Conservation (phyloP, 2,797 vertebrate species). For the Danio aesculapii region DNA sequence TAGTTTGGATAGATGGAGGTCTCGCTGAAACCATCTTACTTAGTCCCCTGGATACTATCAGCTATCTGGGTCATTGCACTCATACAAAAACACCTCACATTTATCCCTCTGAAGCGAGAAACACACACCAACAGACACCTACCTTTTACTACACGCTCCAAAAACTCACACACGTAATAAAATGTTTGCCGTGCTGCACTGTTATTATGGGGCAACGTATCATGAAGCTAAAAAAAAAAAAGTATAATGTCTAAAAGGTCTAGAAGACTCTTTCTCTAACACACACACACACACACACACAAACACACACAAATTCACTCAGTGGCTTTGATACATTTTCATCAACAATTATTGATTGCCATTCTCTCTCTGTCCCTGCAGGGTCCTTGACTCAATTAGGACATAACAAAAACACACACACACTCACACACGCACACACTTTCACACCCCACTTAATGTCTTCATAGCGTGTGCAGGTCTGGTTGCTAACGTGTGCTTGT, state of each 20-base stretch:
- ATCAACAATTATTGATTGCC: constrained; percentile 49
- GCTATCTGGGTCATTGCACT: constrained; percentile 50
- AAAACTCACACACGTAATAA: neutral
- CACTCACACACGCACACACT: constrained; percentile 25
- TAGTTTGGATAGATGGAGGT: constrained; percentile 33
- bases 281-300: constrained; percentile 3
- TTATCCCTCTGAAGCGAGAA: constrained; percentile 1
- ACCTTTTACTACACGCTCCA: constrained; percentile 15
- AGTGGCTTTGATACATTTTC: constrained; percentile 54
- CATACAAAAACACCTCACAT: constrained; percentile 21
- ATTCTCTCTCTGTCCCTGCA: constrained; percentile 37
- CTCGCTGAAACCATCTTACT: constrained; percentile 37
- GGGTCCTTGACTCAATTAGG: constrained; percentile 42
- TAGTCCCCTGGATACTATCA: constrained; percentile 41
- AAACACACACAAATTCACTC: constrained; percentile 19
- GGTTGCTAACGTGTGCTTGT: constrained; percentile 35
- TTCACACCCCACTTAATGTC: constrained; percentile 42
- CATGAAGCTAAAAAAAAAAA: neutral
- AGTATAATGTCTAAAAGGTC: constrained; percentile 20
- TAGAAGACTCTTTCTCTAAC: neutral
- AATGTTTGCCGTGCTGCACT: neutral
- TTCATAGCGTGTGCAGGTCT: constrained; percentile 29
- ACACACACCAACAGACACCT: constrained; percentile 6
- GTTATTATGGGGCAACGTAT: constrained; percentile 11
- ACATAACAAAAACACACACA: constrained; percentile 46